These are phyloP conservation scores for Trypoxylon attenuatum DNA, from an alignment of 2,888 invertebrate species.

Conservation along the genomic window DNA sequence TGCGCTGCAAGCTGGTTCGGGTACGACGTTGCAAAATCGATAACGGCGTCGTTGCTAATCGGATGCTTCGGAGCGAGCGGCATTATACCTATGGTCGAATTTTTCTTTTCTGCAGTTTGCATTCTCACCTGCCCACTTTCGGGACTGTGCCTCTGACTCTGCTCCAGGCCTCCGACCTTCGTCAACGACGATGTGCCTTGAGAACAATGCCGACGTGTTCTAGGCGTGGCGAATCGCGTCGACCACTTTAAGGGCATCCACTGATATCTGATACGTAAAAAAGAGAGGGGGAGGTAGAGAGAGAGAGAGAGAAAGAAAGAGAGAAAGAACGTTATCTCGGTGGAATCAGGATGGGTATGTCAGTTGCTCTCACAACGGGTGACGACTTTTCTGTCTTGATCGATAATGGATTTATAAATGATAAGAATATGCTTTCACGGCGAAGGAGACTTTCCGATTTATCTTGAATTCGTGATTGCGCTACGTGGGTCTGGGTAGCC, in stretches of 20 bases:
- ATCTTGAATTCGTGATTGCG: no score
- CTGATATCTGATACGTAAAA: no score
- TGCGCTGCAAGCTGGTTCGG: slow-evolving; percentile 52
- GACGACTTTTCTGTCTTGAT: no score
- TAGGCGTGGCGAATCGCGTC: slow-evolving; percentile 43
- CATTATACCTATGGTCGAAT: slow-evolving; percentile 18
- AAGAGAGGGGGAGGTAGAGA: neutral
- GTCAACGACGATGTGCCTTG: slow-evolving; percentile 10
- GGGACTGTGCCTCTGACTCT: neutral
- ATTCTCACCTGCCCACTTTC: neutral
- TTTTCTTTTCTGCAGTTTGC: slow-evolving; percentile 14
- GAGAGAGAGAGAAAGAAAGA: neutral
- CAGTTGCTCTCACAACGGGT: no score
- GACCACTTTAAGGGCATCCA: slow-evolving; percentile 9
- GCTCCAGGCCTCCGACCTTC: neutral
- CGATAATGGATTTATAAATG: no score
- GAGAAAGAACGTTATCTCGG: no score
- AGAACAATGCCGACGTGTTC: slow-evolving; percentile 12
- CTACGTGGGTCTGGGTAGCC: no score
- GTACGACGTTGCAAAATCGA: slow-evolving; percentile 60
- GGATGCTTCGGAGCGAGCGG: slow-evolving; percentile 45
- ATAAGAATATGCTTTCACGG: no score
- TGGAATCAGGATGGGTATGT: no score
- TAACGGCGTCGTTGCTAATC: slow-evolving; percentile 57
- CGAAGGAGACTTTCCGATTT: no score